Evolutionary conservation across 1,140 invertebrate species (phyloP).

Genomic region (Drosophila pseudoobscura): DNA sequence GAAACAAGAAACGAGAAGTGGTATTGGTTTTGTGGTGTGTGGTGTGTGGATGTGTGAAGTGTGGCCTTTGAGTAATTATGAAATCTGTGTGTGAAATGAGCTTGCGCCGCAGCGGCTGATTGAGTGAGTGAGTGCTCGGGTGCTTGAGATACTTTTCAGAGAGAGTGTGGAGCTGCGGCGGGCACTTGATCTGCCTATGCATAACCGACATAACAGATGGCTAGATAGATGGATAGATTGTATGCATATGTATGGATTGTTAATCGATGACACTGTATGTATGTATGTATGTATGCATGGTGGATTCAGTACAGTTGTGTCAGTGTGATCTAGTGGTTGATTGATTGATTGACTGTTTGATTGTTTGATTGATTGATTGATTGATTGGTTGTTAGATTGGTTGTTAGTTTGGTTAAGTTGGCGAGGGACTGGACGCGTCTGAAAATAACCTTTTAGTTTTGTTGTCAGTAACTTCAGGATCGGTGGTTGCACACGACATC

Average conservation of each 20-base stretch:
- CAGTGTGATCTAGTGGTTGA: conserved; percentile 21
- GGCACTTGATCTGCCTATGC: conserved; percentile 4
- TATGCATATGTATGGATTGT: conserved; percentile 30
- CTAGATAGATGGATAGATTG: conserved; percentile 3
- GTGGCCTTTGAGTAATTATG: conserved; percentile 50
- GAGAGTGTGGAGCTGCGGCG: conserved; percentile 21
- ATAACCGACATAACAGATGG: conserved; percentile 45
- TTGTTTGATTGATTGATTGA: conserved; percentile 9
- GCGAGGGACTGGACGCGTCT: conserved; percentile 37
- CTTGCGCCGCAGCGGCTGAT: conserved; percentile 7
- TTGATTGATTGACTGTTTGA: conserved; percentile 22
- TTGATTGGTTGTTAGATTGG: conserved; percentile 27
- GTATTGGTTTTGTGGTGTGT: conserved; percentile 15
- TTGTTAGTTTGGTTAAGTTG: conserved; percentile 20
- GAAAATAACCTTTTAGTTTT: conserved; percentile 70
- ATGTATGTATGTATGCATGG: not conserved
- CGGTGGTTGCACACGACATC: conserved; percentile 47
- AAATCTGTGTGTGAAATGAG: conserved; percentile 44
- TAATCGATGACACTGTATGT: conserved; percentile 28
- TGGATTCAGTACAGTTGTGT: conserved; percentile 13
- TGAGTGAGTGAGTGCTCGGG: conserved; percentile 20
- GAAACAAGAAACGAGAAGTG: conserved; percentile 27
- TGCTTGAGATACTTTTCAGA: conserved; percentile 21
- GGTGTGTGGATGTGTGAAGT: not conserved
- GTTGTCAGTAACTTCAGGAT: conserved; percentile 48